Percentiles rank a stretch among this genome's conserved stretches.
Evolutionary conservation across 2,888 invertebrate genomes (phyloP).

Genomic region (Ormia ochracea): DNA sequence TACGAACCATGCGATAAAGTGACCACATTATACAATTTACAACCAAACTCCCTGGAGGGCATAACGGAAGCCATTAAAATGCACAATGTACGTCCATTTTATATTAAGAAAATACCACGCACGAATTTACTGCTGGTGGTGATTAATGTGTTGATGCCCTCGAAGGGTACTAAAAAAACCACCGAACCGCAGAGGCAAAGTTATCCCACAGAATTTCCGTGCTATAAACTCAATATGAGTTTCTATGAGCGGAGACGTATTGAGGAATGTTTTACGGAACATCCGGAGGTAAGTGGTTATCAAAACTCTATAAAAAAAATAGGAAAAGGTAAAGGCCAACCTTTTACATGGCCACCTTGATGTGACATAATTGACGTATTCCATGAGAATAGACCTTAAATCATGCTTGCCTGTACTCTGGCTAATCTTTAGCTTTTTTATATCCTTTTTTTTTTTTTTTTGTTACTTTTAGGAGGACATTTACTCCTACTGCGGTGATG

Average conservation of each 20-base stretch:
- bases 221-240: conserved; percentile 86
- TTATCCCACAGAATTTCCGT: conserved; percentile 81
- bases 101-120: conserved; percentile 84
- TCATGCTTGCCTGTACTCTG: too few species aligned
- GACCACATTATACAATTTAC: conserved; percentile 83
- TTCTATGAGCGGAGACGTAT: conserved; percentile 82
- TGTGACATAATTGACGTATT: too few species aligned
- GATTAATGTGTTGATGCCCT: conserved; percentile 79
- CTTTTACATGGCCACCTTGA: too few species aligned
- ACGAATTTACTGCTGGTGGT: conserved; percentile 88
- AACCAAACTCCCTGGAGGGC: conserved; percentile 79
- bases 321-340: too few species aligned
- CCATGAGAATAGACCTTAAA: too few species aligned
- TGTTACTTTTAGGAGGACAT: conserved; percentile 69
- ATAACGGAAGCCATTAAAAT: conserved; percentile 76
- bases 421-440: too few species aligned
- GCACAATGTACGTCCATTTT: conserved; percentile 81
- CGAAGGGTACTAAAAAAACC: conserved; percentile 76
- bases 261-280: conserved; percentile 86
- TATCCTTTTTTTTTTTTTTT: neutral
- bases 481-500: conserved; percentile 75
- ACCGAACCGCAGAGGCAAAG: conserved; percentile 78
- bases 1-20: conserved; percentile 84
- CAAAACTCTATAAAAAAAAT: neutral
- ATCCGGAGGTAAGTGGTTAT: conserved; percentile 71